Base-by-base conservation (phyloP, 2,797 vertebrate species). In the Valencia hispanica region DNA sequence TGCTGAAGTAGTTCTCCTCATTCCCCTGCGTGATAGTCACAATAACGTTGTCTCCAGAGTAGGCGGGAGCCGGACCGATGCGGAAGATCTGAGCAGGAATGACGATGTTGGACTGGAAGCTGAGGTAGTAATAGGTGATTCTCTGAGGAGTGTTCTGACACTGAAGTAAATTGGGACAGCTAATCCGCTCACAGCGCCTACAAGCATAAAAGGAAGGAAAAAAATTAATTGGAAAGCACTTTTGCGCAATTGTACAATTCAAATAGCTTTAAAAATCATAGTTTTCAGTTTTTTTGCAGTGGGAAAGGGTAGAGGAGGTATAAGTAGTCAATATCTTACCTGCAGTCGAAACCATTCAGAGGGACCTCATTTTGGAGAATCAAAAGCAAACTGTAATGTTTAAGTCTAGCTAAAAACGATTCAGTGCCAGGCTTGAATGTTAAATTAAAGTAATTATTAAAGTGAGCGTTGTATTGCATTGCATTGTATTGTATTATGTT, bases 71-170 rank as follows among this genome's bases (percentile, higher is more conserved):
- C 0, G 98, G 98, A 14, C 97, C 97, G 36, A 99, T 99, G 34
- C 97, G 97, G 93, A 99, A 99, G 90, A 99, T 99, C 91, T 99
- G 97, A 0, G 97, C 96, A 0, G 98, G 98, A 85, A 98, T 95
- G 83, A 97, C 79, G 0, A 98, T 97, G 85, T 97, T 97, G 63
- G 97, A 97, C 91, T 98, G 98, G 94, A 98, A 97, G 93, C 95
- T 98, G 85, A 99, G 96, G 90, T 97, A 97, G 91, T 99, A 98
- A 88, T 97, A 96, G 10, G 97, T 98, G 91, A 99, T 98, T 79
- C 96, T 95, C 50, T 96, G 90, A 0, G 98, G 98, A 0, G 95
- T 95, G 86, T 89, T 97, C 84, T 99, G 98, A 91, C 98, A 99
- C 65, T 98, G 96, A 82, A 96, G 63, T 70, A 94, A 95, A 89